Evolutionary conservation across 1,140 invertebrate species (phyloP).

Genomic region (Eurosta solidaginis): DNA sequence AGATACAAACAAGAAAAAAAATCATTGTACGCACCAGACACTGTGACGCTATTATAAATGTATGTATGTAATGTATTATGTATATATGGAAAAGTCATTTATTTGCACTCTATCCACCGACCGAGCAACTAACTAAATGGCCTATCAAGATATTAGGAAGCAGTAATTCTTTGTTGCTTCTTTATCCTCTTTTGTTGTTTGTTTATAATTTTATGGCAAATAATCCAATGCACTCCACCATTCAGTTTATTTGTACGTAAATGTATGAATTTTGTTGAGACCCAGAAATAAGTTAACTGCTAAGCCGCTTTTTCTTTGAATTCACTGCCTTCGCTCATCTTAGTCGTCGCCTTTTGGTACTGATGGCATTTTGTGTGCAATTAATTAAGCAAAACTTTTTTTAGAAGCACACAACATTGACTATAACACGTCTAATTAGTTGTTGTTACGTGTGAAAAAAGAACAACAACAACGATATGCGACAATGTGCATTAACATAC

Average conservation of each 20-base stretch:
- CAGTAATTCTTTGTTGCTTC: conserved; percentile 1
- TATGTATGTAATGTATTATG: no score
- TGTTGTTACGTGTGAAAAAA: conserved; percentile 11
- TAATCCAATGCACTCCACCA: not conserved
- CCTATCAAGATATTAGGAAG: conserved; percentile 27
- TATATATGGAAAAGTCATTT: not conserved
- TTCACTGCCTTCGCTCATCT: no score
- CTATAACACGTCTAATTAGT: conserved; percentile 30
- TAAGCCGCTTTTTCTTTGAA: no score
- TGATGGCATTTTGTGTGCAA: conserved; percentile 25
- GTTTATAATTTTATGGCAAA: not conserved
- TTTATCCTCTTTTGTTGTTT: not conserved
- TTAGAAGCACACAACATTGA: not conserved
- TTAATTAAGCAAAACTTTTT: conserved; percentile 29
- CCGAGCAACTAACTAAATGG: not conserved
- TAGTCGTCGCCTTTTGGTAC: no score
- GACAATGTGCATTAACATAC: conserved; percentile 14
- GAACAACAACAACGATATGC: not conserved
- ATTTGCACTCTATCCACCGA: not conserved
- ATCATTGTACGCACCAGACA: not conserved
- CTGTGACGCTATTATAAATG: no score
- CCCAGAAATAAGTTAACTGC: not conserved
- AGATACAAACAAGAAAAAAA: not conserved
- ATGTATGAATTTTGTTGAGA: no score
- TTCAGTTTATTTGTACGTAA: no score